These are phyloP conservation scores for Amaurobius ferox DNA, from an alignment of 2,888 invertebrate genomes.

Conservation along the genomic window DNA sequence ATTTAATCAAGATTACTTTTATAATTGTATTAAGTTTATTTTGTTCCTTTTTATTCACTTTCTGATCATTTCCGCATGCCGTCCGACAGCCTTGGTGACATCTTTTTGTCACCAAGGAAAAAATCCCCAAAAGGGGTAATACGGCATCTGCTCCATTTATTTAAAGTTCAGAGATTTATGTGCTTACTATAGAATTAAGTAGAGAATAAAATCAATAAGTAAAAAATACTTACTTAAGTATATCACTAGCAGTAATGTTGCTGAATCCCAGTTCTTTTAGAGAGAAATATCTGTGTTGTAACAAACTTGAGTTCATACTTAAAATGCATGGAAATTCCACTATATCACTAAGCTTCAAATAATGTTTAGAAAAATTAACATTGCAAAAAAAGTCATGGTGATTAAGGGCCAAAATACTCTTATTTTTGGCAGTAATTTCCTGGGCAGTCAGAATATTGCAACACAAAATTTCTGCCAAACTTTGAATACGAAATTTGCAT, in stretches of 20 bases:
- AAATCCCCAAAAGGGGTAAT: no score
- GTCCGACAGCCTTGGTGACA: no score
- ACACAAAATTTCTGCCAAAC: slow-evolving; percentile 25
- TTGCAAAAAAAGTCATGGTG: slow-evolving; percentile 23
- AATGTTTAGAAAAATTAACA: slow-evolving; percentile 23
- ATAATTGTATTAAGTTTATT: no score
- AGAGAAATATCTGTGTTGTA: slow-evolving; percentile 51
- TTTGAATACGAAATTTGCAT: slow-evolving; percentile 1
- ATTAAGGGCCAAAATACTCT: background rate
- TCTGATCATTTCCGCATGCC: no score
- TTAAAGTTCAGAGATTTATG: slow-evolving; percentile 14
- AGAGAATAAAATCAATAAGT: slow-evolving; percentile 22
- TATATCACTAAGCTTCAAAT: slow-evolving; percentile 47
- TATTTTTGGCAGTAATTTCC: slow-evolving; percentile 19
- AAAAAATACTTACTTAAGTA: slow-evolving; percentile 19
- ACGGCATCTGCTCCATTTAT: no score
- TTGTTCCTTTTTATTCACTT: no score
- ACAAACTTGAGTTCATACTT: slow-evolving; percentile 21
- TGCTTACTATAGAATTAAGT: slow-evolving; percentile 25
- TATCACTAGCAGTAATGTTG: slow-evolving; percentile 18
- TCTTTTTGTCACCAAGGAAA: no score
- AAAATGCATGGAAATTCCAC: slow-evolving; percentile 43
- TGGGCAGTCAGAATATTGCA: slow-evolving; percentile 38
- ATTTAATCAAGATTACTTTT: no score
- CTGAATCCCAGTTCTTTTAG: slow-evolving; percentile 39